Base-by-base conservation (phyloP, 2,113 vertebrate genomes). In the Numenius arquata region DNA sequence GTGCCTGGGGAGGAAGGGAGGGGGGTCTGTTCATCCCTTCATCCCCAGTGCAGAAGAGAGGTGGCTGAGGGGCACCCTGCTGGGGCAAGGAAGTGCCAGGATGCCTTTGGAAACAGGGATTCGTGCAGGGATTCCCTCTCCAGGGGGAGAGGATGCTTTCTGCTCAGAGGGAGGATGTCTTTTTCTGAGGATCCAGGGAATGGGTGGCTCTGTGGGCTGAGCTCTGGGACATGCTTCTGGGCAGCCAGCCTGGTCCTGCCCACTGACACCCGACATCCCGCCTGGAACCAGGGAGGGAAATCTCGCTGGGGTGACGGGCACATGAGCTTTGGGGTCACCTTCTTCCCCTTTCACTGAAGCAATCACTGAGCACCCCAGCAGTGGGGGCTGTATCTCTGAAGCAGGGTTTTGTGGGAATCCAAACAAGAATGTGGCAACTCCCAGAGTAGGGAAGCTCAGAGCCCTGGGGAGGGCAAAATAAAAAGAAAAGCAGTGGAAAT, bases 221-320 rank as follows among this genome's bases (percentile, higher is more conserved):
- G 40, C 36, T 74, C 26, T 84, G 68, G 40, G 15, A 65, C 34
- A 8, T 26, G 52, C 15, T 84, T 38, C 58, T 47, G 17, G 26
- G 29, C 48, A 73, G 41, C 18, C 48, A 80, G n/a, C 13, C 26
- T 41, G 15, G 6, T 62, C 48, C 63, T 91, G 48, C 9, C 53
- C n/a, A 14, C 53, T 72, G 62, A 29, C 12, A 66, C 34, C 26
- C 0, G 0, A 9, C 74, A 81, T 65, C 65, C 50, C 0, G 0
- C 53, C 40, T 11, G 26, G 36, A 36, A 91, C 15, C 26, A 52
- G 25, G 15, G 21, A 13, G 4, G 73, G 63, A 61, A 74, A 53
- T 74, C 25, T 47, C 4, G 0, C 40, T 53, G 73, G 15, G 20
- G 18, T 77, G 59, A 48, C 45, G 52, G 11, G 22, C 29, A 68